Percentiles rank a stretch among this genome's conserved stretches.
phyloP scores from a whole-genome alignment of 2,113 vertebrate genomes.

The Chlamydotis undulata region DNA sequence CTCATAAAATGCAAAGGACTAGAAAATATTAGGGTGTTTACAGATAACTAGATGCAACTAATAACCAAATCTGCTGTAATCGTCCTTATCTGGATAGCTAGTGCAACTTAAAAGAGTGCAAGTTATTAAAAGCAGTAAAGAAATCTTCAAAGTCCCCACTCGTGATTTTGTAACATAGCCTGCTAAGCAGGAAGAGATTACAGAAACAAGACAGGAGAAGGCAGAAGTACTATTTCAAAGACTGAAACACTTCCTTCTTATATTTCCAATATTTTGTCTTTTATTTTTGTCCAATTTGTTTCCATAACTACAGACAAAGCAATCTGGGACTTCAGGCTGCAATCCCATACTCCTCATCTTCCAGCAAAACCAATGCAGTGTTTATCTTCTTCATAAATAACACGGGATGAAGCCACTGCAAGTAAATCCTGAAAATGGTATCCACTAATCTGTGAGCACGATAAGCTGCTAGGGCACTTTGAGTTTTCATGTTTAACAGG shows the following conservation, averaged over 20 bases:
- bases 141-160: not conserved
- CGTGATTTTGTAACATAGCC: not conserved
- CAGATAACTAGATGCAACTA: not conserved
- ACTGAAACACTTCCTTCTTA: not conserved
- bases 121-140: not conserved
- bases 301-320: slow-evolving; percentile 12
- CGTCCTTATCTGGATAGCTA: not conserved
- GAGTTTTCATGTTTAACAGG: not conserved
- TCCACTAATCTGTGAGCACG: not conserved
- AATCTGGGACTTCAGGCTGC: not conserved
- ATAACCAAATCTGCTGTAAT: not conserved
- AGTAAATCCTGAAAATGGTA: not conserved
- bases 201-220: not conserved
- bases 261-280: not conserved
- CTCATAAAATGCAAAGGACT: not conserved
- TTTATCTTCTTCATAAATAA: not conserved
- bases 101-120: not conserved
- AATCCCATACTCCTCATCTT: not conserved
- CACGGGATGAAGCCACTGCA: not conserved
- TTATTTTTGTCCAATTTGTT: not conserved
- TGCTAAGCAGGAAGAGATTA: not conserved
- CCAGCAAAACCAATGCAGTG: not conserved
- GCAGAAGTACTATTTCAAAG: not conserved
- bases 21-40: not conserved
- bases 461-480: not conserved